Evolutionary conservation across 2,113 vertebrate species (phyloP), one percentile per base, ranked within the genome.

Genomic region (Perca fluviatilis): DNA sequence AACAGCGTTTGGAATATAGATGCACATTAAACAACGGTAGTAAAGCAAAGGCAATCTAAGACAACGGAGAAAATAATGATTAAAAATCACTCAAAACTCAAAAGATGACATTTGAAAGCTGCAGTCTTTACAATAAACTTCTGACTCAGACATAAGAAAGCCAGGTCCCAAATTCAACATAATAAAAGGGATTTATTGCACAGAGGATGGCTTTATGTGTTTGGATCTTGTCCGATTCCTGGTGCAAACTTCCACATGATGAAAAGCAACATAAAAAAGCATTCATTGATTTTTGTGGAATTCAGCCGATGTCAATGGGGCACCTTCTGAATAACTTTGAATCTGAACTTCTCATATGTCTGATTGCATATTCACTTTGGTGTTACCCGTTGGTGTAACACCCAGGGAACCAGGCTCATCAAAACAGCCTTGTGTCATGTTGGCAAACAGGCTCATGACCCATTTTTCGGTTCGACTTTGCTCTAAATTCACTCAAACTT

Each of bases 391-490:
- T 72, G 74, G 61, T 67, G 72, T 68, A 77, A 76, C 61, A 66
- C 67, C 73, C n/a, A 27, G 84, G 79, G 77, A 83, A 58, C 63
- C 16, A 6, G 72, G 21, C 63, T 68, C 77, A 78, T 84, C 83
- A 78, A 77, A 88, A 85, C 77, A 58, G 62, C 56, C 62, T 23
- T 25, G 61, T 80, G 72, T 73, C 82, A 40, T 15, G 36, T 86
- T 85, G 88, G 75, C 88, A 88, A 78, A 86, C 61, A 56, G 30
- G 54, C 84, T 50, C n/a, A 12, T 82, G 86, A 87, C 88, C 88
- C 50, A 86, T 71, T 88, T 89, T 61, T 75, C 13, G 14, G 54
- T 21, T 61, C 0, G 15, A 66, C 18, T 54, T 43, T 36, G 63
- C 66, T 89, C 77, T 75, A 77, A 65, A 75, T 78, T 82, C 57